A percentile compares a stretch with the other conserved stretches of the same genome.
Conservation (phyloP, 2,113 vertebrate species). For the Perca flavescens region DNA sequence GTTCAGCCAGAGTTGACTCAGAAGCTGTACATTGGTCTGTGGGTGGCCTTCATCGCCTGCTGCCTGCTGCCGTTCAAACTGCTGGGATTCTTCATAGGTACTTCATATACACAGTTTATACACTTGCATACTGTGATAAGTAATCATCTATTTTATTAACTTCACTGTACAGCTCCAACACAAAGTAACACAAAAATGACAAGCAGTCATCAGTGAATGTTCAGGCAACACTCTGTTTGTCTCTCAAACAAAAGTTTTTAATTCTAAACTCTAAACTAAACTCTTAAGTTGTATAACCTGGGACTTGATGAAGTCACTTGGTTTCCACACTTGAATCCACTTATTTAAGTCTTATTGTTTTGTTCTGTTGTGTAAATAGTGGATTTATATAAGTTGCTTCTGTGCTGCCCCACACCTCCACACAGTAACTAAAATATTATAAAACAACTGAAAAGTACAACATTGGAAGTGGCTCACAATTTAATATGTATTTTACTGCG, state of each 20-base stretch:
- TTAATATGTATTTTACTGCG: too few species aligned
- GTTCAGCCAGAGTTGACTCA: constrained; percentile 95
- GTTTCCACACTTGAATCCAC: background rate
- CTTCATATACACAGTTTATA: background rate
- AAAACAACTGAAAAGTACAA: too few species aligned
- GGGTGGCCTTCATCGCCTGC: constrained; percentile 93
- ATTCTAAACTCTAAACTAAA: too few species aligned
- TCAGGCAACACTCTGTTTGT: too few species aligned
- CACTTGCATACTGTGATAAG: background rate
- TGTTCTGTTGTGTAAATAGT: background rate
- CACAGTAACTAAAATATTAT: too few species aligned
- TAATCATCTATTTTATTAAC: background rate
- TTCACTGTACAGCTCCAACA: background rate
- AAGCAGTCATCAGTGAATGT: background rate
- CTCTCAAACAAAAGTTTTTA: too few species aligned
- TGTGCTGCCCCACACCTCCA: background rate
- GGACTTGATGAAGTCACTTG: background rate
- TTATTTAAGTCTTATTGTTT: background rate
- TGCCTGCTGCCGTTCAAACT: constrained; percentile 95
- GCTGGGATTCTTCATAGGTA: constrained; percentile 92
- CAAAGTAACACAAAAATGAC: background rate
- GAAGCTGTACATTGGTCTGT: constrained; percentile 93
- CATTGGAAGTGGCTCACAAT: too few species aligned
- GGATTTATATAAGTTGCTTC: background rate
- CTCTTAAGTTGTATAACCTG: background rate